Conservation (phyloP, 2,888 invertebrate genomes). For the Tenthredo notha region DNA sequence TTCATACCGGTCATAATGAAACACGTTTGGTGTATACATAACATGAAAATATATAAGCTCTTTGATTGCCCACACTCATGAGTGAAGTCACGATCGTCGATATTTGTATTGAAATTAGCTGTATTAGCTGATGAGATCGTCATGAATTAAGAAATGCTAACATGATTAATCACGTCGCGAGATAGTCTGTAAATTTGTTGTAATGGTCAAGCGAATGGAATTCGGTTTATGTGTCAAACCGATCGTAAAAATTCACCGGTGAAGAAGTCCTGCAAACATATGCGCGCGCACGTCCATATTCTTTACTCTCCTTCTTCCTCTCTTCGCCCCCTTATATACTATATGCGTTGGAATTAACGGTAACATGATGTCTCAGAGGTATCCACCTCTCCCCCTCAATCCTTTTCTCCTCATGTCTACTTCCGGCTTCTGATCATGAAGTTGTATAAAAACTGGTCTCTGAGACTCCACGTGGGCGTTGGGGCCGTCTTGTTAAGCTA, state of each 20-base stretch:
- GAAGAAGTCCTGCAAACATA: slow-evolving; percentile 43
- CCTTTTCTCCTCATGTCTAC: neutral
- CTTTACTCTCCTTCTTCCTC: neutral
- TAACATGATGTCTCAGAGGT: slow-evolving; percentile 12
- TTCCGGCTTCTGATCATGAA: slow-evolving; percentile 19
- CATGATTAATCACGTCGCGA: neutral
- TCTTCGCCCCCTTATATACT: neutral
- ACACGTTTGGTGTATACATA: neutral
- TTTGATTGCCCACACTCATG: neutral
- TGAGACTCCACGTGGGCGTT: slow-evolving; percentile 14
- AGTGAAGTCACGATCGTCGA: neutral
- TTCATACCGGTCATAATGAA: no score
- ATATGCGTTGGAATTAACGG: slow-evolving; percentile 28
- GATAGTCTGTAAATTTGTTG: neutral
- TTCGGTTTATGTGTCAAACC: slow-evolving; percentile 59
- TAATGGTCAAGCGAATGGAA: slow-evolving; percentile 43
- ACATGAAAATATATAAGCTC: neutral
- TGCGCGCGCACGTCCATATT: neutral
- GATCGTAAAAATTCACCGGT: slow-evolving; percentile 53
- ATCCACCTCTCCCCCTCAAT: neutral
- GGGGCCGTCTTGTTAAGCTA: neutral
- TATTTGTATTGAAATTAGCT: slow-evolving; percentile 1
- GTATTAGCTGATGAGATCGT: neutral
- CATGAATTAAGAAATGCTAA: neutral
- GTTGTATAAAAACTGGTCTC: slow-evolving; percentile 9